Evolutionary conservation across 2,797 vertebrate genomes (phyloP), one percentile per base, ranked within the genome.

Genomic region (Coregonus ussuriensis): DNA sequence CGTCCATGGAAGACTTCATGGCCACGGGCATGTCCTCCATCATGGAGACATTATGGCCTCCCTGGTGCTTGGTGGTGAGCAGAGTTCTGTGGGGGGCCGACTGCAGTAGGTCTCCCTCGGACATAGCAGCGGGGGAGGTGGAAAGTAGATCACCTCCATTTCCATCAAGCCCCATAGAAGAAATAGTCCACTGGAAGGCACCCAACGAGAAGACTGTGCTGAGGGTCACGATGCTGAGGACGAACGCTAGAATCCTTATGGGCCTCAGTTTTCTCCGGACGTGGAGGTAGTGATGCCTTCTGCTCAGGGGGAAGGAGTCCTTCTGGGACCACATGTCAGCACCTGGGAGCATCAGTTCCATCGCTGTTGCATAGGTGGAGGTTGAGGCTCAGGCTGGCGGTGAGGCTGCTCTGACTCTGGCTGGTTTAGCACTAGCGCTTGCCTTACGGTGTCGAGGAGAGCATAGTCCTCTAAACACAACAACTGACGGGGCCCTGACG

Each of bases 231-330:
- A 99, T 83, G 87, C 96, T 94, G 78, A 98, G 16, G 77, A 95
- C 77, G 74, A 99, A 95, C 83, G 95, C 96, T 72, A 96, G 77
- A 84, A 99, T 88, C 72, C 97, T 88, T 81, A 95, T 93, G 6
- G 95, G 91, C 74, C 96, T 95, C 88, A 98, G 89, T 94, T 97
- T 99, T 93, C 96, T 97, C 86, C 89, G 95, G 78, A 96, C 83
- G 31, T 88, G 90, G 76, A 91, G 93, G 81, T 89, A 88, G 69
- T 84, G 91, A 70, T 90, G 90, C 82, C 87, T 51, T 0, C 85
- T 86, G 72, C 77, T 74, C 54, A 78, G 78, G 53, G 41, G 68
- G 59, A 75, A 29, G 35, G 53, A 71, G 66, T 74, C 68, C 69
- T 69, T 31, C 29, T 62, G 1, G 3, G 84, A 80, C 74, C 76